A percentile compares a stretch with the other conserved stretches of the same genome.
Evolutionary conservation across 2,113 vertebrate species (phyloP).

Genomic region (Tapirus terrestris): DNA sequence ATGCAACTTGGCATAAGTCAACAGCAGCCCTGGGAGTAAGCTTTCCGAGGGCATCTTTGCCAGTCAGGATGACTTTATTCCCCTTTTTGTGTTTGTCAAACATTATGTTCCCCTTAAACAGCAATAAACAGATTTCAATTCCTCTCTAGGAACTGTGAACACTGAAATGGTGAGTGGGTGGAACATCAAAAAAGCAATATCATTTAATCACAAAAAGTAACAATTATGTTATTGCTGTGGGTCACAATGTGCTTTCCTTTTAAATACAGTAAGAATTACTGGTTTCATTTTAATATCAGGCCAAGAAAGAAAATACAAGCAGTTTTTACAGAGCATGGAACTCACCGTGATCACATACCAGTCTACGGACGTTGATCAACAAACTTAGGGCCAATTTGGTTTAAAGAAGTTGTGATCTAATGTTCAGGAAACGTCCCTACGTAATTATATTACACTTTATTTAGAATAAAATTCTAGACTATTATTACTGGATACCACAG

Average conservation of each 20-base stretch:
- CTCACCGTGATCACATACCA: constrained; percentile 14
- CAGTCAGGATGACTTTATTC: not conserved
- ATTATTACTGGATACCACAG: constrained; percentile 74
- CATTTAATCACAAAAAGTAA: constrained; percentile 65
- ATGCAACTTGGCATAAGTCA: not conserved
- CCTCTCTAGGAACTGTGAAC: constrained; percentile 68
- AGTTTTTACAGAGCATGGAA: not conserved
- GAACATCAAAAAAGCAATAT: constrained; percentile 66
- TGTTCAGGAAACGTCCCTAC: constrained; percentile 61
- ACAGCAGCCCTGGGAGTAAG: not conserved
- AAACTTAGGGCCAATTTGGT: constrained; percentile 36
- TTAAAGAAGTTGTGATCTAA: constrained; percentile 70
- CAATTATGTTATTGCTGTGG: constrained; percentile 67
- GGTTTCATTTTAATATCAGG: constrained; percentile 69
- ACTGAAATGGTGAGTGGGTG: constrained; percentile 58
- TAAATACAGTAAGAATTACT: constrained; percentile 49
- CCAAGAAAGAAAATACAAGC: constrained; percentile 33
- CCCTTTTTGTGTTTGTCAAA: constrained; percentile 60
- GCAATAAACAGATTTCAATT: constrained; percentile 62
- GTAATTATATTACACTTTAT: constrained; percentile 75
- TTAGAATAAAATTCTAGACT: constrained; percentile 76
- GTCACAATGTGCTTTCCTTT: constrained; percentile 61
- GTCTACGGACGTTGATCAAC: not conserved
- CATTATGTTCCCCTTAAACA: constrained; percentile 55
- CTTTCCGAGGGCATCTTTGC: not conserved